phyloP scores from a whole-genome alignment of 1,140 invertebrate species.

The Diorhabda elongata region DNA sequence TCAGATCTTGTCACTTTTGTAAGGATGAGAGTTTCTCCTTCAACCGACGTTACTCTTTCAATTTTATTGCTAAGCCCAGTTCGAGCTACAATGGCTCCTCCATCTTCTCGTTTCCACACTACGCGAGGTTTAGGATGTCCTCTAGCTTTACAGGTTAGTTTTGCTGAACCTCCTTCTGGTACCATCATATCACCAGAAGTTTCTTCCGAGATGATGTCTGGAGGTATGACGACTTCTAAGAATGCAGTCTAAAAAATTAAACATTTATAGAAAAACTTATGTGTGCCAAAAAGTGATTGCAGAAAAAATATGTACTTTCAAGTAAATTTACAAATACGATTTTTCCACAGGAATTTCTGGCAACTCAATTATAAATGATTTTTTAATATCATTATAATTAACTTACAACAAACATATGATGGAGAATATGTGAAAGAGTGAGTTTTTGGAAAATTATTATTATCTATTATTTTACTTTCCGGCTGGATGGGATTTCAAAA shows the following conservation, averaged over 20 bases:
- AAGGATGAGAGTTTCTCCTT: slow-evolving; percentile 73
- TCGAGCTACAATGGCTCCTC: slow-evolving; percentile 72
- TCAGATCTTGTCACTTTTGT: slow-evolving; percentile 78
- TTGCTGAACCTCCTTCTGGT: slow-evolving; percentile 83
- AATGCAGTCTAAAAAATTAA: slow-evolving; percentile 64
- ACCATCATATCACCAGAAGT: slow-evolving; percentile 88
- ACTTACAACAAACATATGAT: too few relatives aligned
- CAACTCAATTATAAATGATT: too few relatives aligned
- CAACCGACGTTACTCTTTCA: slow-evolving; percentile 67
- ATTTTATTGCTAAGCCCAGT: slow-evolving; percentile 63
- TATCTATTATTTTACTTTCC: too few relatives aligned
- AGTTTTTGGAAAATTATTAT: too few relatives aligned
- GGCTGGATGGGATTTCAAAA: too few relatives aligned
- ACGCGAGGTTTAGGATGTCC: slow-evolving; percentile 82
- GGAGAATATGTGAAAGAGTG: too few relatives aligned
- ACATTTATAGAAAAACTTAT: too few relatives aligned
- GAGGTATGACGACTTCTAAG: slow-evolving; percentile 84
- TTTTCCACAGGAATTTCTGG: too few relatives aligned
- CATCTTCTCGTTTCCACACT: slow-evolving; percentile 83
- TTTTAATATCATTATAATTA: too few relatives aligned
- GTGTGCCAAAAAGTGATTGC: too few relatives aligned
- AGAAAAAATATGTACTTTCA: too few relatives aligned
- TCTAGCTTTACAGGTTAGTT: slow-evolving; percentile 78
- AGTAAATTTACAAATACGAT: too few relatives aligned
- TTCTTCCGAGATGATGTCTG: slow-evolving; percentile 84